Evolutionary conservation across 2,888 invertebrate species (phyloP), one percentile per base, ranked within the genome.

Genomic region (Coenonympha arcania): DNA sequence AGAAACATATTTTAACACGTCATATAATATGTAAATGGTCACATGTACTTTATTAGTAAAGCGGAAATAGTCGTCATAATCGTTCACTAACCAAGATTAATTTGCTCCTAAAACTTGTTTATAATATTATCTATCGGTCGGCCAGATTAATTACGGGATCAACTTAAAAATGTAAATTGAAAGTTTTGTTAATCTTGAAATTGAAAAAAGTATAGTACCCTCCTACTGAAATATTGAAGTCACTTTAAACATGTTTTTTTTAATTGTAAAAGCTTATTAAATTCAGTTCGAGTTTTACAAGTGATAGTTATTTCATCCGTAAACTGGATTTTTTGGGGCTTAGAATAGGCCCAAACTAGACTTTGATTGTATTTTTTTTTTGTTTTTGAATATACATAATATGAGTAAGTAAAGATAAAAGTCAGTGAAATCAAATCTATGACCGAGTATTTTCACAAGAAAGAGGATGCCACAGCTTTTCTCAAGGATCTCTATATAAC

Each of bases 11-110:
- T 52, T 44, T 43, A 42, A 48, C 47, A 43, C 33, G 39, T 26
- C 34, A 40, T 41, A 48, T 52, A 40, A 48, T 40, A 52, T 48
- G 48, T 52, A 44, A 48, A 52, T 48, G 26, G 22, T 26, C 39
- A 20, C 24, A 30, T 40, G 20, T 48, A 48, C 43, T 52, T 48
- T 48, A 52, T 48, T 42, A 43, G 40, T 39, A 44, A 45, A 45
- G 28, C 45, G 45, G 45, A 45, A 45, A 37, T 37, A 18, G 11
- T 28, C 28, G 45, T 37, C 36, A 45, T 45, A 28, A 49, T 49
- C 49, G 30, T 19, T n/a, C 19, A 37, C 42, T 34, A 16, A 24
- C 44, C 34, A 30, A 44, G 34, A 24, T 22, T 34, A 44, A 44
- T 44, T 44, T 34, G 24, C 13, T 33, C 33, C 15, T 44, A n/a